These are phyloP conservation scores for Drosophila eugracilis DNA, from an alignment of 1,140 invertebrate species.

Conservation along the genomic window DNA sequence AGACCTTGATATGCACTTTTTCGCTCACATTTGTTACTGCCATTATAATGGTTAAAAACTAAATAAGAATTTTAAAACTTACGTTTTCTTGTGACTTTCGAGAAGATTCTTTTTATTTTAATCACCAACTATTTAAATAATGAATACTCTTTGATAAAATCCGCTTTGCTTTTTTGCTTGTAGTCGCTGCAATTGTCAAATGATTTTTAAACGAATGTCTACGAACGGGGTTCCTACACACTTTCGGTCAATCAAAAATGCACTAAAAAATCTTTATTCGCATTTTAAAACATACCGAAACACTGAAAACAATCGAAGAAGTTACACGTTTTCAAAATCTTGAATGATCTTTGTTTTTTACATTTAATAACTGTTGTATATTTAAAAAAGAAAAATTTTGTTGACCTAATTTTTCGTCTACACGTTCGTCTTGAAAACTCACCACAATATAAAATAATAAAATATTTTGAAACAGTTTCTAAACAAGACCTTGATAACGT, in stretches of 20 bases:
- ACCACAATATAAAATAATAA: neutral
- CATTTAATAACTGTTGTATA: too few relatives aligned
- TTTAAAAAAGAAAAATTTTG: too few relatives aligned
- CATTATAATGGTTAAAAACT: too few relatives aligned
- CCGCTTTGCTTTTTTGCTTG: neutral
- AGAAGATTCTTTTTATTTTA: neutral
- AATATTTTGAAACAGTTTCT: conserved; percentile 12
- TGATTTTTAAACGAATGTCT: conserved; percentile 1
- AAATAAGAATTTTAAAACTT: neutral
- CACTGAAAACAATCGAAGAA: neutral
- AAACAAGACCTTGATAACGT: conserved; percentile 8
- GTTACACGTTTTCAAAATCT: too few relatives aligned
- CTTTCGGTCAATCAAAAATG: neutral
- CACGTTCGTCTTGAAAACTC: neutral
- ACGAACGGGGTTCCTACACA: neutral
- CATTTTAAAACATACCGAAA: neutral
- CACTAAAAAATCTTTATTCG: neutral
- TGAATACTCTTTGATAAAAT: neutral
- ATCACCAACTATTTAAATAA: conserved; percentile 19
- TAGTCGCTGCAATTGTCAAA: conserved; percentile 4
- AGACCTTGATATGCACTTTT: conserved; percentile 16
- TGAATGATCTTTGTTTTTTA: too few relatives aligned
- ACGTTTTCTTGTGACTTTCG: conserved; percentile 2
- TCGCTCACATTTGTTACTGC: neutral
- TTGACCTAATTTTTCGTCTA: neutral